phyloP scores from a whole-genome alignment of 2,888 invertebrate genomes.

The Pheosia tremula region DNA sequence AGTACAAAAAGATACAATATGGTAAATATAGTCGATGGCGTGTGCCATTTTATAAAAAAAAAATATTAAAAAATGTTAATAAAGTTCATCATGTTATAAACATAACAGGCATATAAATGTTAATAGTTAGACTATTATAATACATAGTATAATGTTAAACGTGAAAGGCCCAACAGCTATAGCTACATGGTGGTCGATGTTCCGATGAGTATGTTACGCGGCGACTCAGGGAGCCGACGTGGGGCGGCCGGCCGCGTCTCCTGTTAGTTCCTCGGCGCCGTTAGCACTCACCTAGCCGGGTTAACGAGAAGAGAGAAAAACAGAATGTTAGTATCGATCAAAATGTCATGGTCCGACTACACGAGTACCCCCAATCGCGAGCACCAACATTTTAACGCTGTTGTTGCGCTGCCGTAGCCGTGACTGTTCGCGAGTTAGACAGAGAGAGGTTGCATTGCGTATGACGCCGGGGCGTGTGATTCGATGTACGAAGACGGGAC shows the following conservation, averaged over 20 bases:
- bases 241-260: slow-evolving; percentile 69
- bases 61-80: slow-evolving; percentile 74
- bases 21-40: slow-evolving; percentile 84
- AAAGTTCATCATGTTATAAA: slow-evolving; percentile 83
- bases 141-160: slow-evolving; percentile 82
- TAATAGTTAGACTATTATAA: slow-evolving; percentile 85
- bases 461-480: slow-evolving; percentile 24
- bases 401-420: slow-evolving; percentile 55
- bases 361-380: slow-evolving; percentile 73
- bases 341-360: slow-evolving; percentile 81
- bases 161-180: slow-evolving; percentile 84
- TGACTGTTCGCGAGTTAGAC: slow-evolving; percentile 15
- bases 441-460: slow-evolving; percentile 5
- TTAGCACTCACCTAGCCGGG: slow-evolving; percentile 93
- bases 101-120: slow-evolving; percentile 85
- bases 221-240: slow-evolving; percentile 62
- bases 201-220: slow-evolving; percentile 81
- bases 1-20: slow-evolving; percentile 74
- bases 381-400: slow-evolving; percentile 53
- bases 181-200: slow-evolving; percentile 83
- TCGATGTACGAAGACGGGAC: slow-evolving; percentile 42
- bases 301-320: slow-evolving; percentile 89
- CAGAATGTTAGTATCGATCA: slow-evolving; percentile 88
- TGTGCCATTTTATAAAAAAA: slow-evolving; percentile 74
- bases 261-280: slow-evolving; percentile 84